These are phyloP conservation scores for Coelopa pilipes DNA, from an alignment of 2,888 invertebrate genomes.

Conservation along the genomic window DNA sequence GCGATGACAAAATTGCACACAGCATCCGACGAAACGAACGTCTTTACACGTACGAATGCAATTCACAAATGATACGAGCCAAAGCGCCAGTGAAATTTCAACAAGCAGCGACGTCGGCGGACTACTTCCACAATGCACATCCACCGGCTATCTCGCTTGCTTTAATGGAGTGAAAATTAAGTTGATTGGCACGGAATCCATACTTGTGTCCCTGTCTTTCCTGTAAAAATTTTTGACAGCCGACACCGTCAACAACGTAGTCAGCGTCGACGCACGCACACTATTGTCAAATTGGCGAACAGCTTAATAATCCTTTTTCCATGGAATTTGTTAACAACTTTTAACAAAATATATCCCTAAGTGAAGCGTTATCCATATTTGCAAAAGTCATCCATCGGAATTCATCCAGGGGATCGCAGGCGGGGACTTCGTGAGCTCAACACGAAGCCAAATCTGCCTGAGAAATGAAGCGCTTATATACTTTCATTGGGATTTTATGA, in stretches of 20 bases:
- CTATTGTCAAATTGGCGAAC: neutral
- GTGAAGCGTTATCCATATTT: slow-evolving; percentile 23
- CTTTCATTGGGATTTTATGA: slow-evolving; percentile 55
- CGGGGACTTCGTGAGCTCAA: slow-evolving; percentile 49
- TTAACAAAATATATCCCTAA: slow-evolving; percentile 29
- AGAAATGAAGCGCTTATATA: slow-evolving; percentile 56
- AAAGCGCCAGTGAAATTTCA: slow-evolving; percentile 5
- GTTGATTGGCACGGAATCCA: slow-evolving; percentile 5
- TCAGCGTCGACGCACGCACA: neutral
- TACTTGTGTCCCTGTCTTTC: neutral
- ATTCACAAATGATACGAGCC: slow-evolving; percentile 25
- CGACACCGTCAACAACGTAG: neutral
- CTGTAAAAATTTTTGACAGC: neutral
- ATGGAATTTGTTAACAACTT: neutral
- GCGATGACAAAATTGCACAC: neutral
- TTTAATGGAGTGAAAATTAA: neutral
- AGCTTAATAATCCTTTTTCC: neutral
- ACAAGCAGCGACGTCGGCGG: slow-evolving; percentile 12
- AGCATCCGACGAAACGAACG: neutral
- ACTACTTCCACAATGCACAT: neutral
- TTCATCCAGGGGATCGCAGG: slow-evolving; percentile 5
- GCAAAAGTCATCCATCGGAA: slow-evolving; percentile 33
- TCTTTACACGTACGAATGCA: neutral
- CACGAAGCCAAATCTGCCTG: slow-evolving; percentile 53
- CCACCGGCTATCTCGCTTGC: neutral